These are phyloP conservation scores for Amphipoea lucens DNA, from an alignment of 2,888 invertebrate species.

Conservation along the genomic window DNA sequence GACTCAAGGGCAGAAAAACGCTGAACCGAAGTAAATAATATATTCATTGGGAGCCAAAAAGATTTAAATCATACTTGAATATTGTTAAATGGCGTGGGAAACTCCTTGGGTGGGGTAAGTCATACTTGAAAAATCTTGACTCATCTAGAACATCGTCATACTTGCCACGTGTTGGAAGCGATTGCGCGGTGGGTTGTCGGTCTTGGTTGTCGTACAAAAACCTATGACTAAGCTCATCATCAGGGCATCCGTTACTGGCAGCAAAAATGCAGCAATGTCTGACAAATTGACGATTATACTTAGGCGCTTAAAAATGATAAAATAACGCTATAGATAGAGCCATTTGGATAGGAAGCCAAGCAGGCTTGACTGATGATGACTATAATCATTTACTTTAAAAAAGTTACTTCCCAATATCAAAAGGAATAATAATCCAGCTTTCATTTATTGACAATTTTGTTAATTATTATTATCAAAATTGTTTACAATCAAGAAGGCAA, in stretches of 20 bases:
- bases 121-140: slow-evolving; percentile 19
- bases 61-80: slow-evolving; percentile 1
- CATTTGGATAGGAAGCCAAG: not conserved
- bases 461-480: not conserved
- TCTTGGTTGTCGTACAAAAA: not conserved
- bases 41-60: slow-evolving; percentile 1
- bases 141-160: slow-evolving; percentile 27
- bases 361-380: not conserved
- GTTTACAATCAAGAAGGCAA: not conserved
- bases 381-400: not conserved
- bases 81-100: not conserved
- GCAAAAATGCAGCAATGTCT: not conserved
- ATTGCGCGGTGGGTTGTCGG: not conserved
- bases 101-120: not conserved
- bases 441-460: not conserved
- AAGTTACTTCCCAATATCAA: not conserved
- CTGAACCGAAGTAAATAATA: slow-evolving; percentile 6
- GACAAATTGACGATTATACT: not conserved
- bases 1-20: slow-evolving; percentile 24
- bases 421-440: not conserved
- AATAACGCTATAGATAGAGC: not conserved
- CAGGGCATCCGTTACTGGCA: not conserved
- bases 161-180: slow-evolving; percentile 7
- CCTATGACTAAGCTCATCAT: not conserved
- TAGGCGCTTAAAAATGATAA: not conserved